Conservation (phyloP, 2,113 vertebrate species). For the Neogobius melanostomus region DNA sequence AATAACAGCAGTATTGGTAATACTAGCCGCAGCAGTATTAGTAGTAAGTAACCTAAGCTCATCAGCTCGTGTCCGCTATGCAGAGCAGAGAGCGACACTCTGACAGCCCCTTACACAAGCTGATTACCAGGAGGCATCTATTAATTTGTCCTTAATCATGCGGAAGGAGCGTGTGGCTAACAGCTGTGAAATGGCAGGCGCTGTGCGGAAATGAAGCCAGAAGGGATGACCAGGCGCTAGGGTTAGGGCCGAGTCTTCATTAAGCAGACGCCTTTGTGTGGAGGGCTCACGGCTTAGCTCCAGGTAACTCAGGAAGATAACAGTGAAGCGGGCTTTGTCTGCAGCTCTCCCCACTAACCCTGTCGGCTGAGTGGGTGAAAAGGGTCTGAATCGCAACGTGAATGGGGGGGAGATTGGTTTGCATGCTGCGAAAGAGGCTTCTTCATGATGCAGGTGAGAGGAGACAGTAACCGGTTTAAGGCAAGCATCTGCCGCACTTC, state of each 20-base stretch:
- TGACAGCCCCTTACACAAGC: constrained; percentile 81
- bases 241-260: constrained; percentile 71
- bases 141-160: constrained; percentile 81
- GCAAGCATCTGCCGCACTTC: constrained; percentile 65
- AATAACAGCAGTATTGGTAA: neutral
- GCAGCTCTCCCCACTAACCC: constrained; percentile 56
- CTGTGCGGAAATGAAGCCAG: constrained; percentile 75
- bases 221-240: constrained; percentile 68
- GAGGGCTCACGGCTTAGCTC: constrained; percentile 71
- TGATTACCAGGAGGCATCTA: constrained; percentile 83
- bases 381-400: constrained; percentile 13
- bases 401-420: constrained; percentile 75
- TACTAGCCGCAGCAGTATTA: neutral
- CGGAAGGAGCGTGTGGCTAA: constrained; percentile 80
- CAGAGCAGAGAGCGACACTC: constrained; percentile 57
- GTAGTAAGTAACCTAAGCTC: constrained; percentile 6
- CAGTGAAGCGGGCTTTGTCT: constrained; percentile 64
- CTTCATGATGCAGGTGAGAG: constrained; percentile 79
- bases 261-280: constrained; percentile 74
- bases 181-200: constrained; percentile 82
- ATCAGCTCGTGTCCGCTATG: constrained; percentile 64
- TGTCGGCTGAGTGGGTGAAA: constrained; percentile 42
- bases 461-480: constrained; percentile 78
- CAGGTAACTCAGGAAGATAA: constrained; percentile 78
- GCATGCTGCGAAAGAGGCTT: constrained; percentile 60